These are phyloP conservation scores for Cnemophilus loriae DNA, from an alignment of 2,113 vertebrate species.

Conservation along the genomic window DNA sequence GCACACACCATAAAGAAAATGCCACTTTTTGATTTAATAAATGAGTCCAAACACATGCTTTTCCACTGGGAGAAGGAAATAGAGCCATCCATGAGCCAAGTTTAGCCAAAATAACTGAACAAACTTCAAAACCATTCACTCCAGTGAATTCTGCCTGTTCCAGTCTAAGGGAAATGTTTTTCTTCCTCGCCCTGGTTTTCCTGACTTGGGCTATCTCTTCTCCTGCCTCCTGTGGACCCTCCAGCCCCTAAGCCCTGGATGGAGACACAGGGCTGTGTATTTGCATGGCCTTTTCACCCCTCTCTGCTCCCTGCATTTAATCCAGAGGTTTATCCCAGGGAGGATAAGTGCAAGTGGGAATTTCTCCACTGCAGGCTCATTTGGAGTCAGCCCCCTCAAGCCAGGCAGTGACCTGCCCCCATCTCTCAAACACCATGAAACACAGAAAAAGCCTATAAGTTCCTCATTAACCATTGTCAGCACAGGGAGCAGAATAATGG, in stretches of 20 bases:
- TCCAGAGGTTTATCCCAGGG: neutral
- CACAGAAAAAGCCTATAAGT: neutral
- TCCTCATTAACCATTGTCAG: neutral
- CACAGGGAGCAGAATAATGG: neutral
- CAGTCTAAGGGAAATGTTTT: neutral
- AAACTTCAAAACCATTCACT: neutral
- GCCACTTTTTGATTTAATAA: neutral
- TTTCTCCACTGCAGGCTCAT: neutral
- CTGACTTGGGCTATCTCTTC: neutral
- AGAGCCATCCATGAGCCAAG: neutral
- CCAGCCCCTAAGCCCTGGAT: neutral
- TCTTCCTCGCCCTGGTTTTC: neutral
- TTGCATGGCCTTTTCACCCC: neutral
- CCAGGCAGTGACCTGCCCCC: neutral
- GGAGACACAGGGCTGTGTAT: neutral
- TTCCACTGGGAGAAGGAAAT: neutral
- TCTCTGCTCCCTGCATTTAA: neutral
- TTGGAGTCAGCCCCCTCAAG: neutral
- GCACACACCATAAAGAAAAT: neutral
- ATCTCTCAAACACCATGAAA: neutral
- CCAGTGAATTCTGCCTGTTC: neutral
- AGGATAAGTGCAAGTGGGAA: neutral
- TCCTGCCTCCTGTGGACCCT: neutral
- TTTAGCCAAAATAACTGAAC: neutral
- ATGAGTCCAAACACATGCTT: neutral